Evolutionary conservation across 1,140 invertebrate genomes (phyloP).

Genomic region (Batillaria attramentaria): DNA sequence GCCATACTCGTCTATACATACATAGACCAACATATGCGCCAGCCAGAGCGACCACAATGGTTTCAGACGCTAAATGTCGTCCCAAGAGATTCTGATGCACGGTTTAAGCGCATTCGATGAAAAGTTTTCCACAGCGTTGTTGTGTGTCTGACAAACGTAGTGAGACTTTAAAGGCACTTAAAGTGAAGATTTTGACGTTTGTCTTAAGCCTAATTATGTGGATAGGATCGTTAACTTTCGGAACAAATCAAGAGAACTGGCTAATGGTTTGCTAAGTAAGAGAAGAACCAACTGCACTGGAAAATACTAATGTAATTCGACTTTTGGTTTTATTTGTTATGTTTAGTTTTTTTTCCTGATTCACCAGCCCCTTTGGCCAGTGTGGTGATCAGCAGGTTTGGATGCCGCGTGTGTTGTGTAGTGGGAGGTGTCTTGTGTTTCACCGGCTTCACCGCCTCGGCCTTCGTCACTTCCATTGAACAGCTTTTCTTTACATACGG

Average conservation of each 20-base stretch:
- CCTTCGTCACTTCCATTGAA: conserved; percentile 10
- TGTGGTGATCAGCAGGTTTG: conserved; percentile 46
- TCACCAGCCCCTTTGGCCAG: conserved; percentile 56
- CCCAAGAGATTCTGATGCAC: no score
- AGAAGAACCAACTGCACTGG: neutral
- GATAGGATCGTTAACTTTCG: neutral
- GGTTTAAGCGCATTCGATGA: no score
- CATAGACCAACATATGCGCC: no score
- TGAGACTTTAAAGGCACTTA: no score
- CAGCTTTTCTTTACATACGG: conserved; percentile 29
- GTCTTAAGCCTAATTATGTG: neutral
- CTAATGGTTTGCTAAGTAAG: neutral
- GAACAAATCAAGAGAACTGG: neutral
- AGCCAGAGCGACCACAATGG: no score
- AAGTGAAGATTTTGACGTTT: no score
- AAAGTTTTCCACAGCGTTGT: no score
- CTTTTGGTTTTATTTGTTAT: neutral
- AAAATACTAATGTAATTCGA: neutral
- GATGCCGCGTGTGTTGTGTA: conserved; percentile 13
- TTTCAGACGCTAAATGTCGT: no score
- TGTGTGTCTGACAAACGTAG: no score
- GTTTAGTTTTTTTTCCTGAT: neutral
- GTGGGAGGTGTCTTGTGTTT: neutral
- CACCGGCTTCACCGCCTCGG: conserved; percentile 12
- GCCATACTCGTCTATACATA: no score